Conservation (phyloP, 1,140 invertebrate genomes). For the Ceratina japonica region DNA sequence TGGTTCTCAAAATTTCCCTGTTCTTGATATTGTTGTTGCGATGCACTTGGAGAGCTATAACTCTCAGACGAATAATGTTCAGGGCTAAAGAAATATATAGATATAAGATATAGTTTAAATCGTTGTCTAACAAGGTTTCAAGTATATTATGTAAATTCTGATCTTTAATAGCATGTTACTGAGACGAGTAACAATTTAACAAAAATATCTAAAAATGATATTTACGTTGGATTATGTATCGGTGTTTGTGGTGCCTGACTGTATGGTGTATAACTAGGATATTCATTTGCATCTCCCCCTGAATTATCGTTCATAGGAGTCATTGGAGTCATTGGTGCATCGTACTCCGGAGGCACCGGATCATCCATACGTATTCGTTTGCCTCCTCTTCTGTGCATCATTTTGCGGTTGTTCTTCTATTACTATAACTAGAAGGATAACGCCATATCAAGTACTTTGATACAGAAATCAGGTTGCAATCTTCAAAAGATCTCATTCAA, state of each 20-base stretch:
- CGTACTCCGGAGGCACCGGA: conserved; percentile 90
- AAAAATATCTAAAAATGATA: conserved; percentile 12
- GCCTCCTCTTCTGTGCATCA: conserved; percentile 90
- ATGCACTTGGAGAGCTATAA: conserved; percentile 74
- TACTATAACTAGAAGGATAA: conserved; percentile 2
- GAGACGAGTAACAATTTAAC: not conserved
- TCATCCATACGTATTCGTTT: conserved; percentile 95
- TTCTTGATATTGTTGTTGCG: conserved; percentile 74
- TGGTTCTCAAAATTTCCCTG: conserved; percentile 71
- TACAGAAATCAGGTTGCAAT: not conserved
- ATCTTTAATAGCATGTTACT: not conserved
- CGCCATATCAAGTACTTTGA: not conserved
- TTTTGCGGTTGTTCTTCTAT: conserved; percentile 49
- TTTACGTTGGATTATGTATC: conserved; percentile 77
- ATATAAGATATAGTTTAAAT: not conserved
- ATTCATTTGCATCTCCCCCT: conserved; percentile 78
- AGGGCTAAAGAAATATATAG: conserved; percentile 56
- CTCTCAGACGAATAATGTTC: conserved; percentile 77
- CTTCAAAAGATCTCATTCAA: not conserved
- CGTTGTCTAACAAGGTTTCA: not conserved
- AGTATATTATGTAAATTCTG: not conserved
- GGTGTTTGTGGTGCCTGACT: conserved; percentile 77
- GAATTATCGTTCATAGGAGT: conserved; percentile 83
- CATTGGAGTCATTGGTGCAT: conserved; percentile 88
- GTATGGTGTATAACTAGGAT: conserved; percentile 76